These are phyloP conservation scores for Dermatemys mawii DNA, from an alignment of 2,113 vertebrate species.

Conservation along the genomic window DNA sequence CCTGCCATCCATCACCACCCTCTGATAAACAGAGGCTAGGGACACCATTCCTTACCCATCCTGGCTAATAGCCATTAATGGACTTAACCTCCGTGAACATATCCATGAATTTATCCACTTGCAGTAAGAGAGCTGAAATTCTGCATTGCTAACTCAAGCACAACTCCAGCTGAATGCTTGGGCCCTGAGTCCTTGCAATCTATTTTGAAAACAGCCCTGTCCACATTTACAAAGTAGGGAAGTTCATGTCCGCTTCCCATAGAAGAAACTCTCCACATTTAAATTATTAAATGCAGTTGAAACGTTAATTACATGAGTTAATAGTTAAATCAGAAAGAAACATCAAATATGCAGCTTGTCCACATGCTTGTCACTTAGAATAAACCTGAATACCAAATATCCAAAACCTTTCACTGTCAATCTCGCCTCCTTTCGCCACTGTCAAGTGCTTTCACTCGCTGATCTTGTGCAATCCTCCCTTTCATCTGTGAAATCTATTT, in stretches of 20 bases:
- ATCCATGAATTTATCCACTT: too few relatives aligned
- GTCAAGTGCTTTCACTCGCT: constrained; percentile 9
- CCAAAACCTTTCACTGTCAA: background rate
- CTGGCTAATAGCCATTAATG: too few relatives aligned
- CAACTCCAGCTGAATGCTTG: background rate
- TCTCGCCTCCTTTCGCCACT: background rate
- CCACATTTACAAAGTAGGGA: background rate
- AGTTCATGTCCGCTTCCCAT: background rate
- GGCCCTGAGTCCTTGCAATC: background rate
- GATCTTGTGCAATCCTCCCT: constrained; percentile 17
- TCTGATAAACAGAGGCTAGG: too few relatives aligned
- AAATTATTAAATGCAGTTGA: constrained; percentile 12
- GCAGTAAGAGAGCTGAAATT: background rate
- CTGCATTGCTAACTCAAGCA: background rate
- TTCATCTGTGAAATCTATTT: constrained; percentile 27
- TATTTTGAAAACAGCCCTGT: background rate
- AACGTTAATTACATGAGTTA: background rate
- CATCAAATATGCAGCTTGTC: constrained; percentile 11
- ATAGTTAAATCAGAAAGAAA: constrained; percentile 15
- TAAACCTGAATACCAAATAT: constrained; percentile 14
- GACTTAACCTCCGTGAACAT: too few relatives aligned
- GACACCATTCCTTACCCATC: too few relatives aligned
- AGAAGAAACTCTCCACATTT: background rate
- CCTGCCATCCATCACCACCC: too few relatives aligned
- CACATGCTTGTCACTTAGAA: constrained; percentile 11